Base-by-base conservation (phyloP, 1,140 invertebrate species). In the Nephila pilipes region DNA sequence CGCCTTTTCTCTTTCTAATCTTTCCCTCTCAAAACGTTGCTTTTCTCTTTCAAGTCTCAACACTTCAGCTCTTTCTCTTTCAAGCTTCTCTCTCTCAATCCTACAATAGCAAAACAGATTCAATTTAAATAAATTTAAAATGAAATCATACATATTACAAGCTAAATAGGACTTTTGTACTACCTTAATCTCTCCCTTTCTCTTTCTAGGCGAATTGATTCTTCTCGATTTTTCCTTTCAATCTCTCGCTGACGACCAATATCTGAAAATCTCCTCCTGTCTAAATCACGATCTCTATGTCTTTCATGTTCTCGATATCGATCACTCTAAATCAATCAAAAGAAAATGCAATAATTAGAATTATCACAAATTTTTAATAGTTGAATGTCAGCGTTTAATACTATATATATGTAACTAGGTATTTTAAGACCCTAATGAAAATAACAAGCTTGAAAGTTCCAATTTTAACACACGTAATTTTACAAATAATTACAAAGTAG, bases 31-130 rank as follows among this genome's bases (percentile, higher is more conserved):
- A 75, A 98, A 94, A 93, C 97, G 97, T 95, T 98, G 97, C 58
- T 97, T 96, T 95, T 98, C 98, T 6, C 97, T 96, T 95, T 98
- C 98, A 85, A 98, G 95, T 80, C 97, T 96, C 85, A 98, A 95
- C 20, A 98, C 95, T 95, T 98, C 98, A 57, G 97, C 97, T 95
- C 97, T 97, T 94, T 98, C 98, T 25, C 97, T 96, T 94, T 98
- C 97, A 32, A 98, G 96, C 79, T 96, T 96, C 94, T 98, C 97
- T 36, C 97, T 96, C 95, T 99, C 98, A 85, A 90, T 58, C 36
- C 93, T 93, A 90, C 14, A 54, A 85, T 20, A 36, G 29, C 55
- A 85, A 83, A 55, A 6, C 0, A 16, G 54, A 16, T 29, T 29
- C 12, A 16, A 3, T 32, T 79, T 18, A 32, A 1, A 36, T 32